Conservation (phyloP, 2,888 invertebrate species). For the Beris chalybata region DNA sequence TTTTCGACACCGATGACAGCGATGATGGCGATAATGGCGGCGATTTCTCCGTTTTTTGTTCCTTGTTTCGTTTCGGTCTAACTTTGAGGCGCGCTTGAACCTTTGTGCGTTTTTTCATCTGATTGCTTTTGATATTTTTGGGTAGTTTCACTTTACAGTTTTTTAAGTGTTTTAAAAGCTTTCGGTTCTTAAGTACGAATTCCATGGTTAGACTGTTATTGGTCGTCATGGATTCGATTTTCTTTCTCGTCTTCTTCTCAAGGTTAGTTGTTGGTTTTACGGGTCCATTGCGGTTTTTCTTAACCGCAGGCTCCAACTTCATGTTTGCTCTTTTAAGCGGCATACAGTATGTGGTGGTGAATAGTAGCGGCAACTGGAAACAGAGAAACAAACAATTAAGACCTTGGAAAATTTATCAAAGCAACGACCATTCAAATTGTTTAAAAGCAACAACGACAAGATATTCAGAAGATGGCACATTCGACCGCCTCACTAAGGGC, state of each 20-base stretch:
- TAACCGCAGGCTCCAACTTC: not conserved
- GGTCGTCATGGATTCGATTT: slow-evolving; percentile 25
- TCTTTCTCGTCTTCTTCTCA: slow-evolving; percentile 32
- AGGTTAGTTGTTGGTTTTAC: slow-evolving; percentile 13
- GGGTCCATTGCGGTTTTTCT: not conserved
- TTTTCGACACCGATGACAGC: not conserved
- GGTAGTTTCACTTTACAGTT: slow-evolving; percentile 30
- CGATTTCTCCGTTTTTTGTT: not conserved
- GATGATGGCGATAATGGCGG: not conserved
- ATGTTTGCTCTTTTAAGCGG: not conserved
- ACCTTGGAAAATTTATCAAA: too few species aligned
- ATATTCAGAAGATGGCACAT: too few species aligned
- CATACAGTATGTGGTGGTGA: too few species aligned
- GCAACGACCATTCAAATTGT: too few species aligned
- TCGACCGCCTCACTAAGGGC: too few species aligned
- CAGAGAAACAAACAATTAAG: too few species aligned
- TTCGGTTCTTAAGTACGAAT: slow-evolving; percentile 34
- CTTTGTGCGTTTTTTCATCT: slow-evolving; percentile 5
- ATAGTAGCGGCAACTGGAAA: too few species aligned
- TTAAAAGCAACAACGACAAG: too few species aligned
- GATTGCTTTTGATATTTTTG: slow-evolving; percentile 28
- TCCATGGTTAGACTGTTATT: slow-evolving; percentile 28
- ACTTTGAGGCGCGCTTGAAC: too few species aligned
- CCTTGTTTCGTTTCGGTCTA: too few species aligned
- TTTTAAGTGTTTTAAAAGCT: slow-evolving; percentile 26